Evolutionary conservation across 2,113 vertebrate species (phyloP), one percentile per base, ranked within the genome.

Genomic region (Nibea coibor): DNA sequence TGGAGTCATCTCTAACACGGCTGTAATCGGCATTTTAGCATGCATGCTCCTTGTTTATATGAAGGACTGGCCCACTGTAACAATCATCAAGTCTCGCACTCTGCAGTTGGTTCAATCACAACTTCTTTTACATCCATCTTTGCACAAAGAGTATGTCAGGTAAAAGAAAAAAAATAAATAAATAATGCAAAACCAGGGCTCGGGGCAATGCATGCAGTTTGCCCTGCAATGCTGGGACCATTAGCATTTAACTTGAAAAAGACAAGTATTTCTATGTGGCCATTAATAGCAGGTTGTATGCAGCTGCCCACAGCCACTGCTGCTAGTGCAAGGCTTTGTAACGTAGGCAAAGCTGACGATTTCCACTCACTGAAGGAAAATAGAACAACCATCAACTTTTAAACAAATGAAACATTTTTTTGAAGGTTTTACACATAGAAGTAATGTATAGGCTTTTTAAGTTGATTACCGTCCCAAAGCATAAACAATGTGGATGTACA

Each of bases 401-500:
- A 86, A 82, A 84, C 12, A 64, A 86, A 70, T 22, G 10, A 70
- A 50, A 75, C 26, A 45, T 45, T 54, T 67, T 70, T 69, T 80
- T 88, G 48, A 73, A 68, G 63, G 77, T 84, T 83, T 91, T 88
- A 89, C 87, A 91, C 66, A 54, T 90, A 91, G 85, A 81, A 78
- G 45, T 88, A 89, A 91, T 91, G 86, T 91, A 89, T 79, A 90
- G 73, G 85, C 83, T 89, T 91, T 92, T 93, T 87, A 75, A 91
- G 85, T 93, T 94, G 75, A 87, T 92, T 90, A 86, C 81, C 75
- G 87, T 92, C 90, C 94, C 89, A 86, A 94, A 94, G 89, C 91
- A 91, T 92, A 92, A 91, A 89, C 84, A 89, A 84, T 87, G 86
- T 92, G 89, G 89, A 92, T 93, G 93, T 94, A 94, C 65, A 94